phyloP scores from a whole-genome alignment of 1,140 invertebrate genomes.

The Papilio machaon region DNA sequence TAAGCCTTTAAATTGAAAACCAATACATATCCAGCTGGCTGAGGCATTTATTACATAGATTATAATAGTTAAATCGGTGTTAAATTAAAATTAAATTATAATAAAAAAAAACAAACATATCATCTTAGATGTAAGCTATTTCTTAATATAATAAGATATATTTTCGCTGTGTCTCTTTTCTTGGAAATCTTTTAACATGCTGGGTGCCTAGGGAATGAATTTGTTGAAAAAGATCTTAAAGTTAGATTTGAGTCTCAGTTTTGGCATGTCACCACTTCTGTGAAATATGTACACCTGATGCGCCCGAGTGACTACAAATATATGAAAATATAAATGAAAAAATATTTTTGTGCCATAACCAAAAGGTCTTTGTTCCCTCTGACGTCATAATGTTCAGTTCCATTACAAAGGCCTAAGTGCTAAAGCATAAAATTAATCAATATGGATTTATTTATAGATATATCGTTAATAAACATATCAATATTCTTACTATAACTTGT shows the following conservation, averaged over 20 bases:
- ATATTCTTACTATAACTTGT: slow-evolving; percentile 52
- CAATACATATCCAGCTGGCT: slow-evolving; percentile 78
- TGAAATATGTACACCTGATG: slow-evolving; percentile 33
- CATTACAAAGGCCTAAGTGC: slow-evolving; percentile 57
- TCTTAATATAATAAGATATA: slow-evolving; percentile 49
- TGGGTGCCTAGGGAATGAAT: slow-evolving; percentile 68
- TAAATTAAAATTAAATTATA: slow-evolving; percentile 61
- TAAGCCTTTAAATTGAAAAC: slow-evolving; percentile 73
- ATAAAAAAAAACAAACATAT: slow-evolving; percentile 56
- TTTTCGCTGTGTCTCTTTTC: slow-evolving; percentile 50
- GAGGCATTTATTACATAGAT: slow-evolving; percentile 71
- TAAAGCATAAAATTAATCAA: slow-evolving; percentile 4
- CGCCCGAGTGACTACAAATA: slow-evolving; percentile 47
- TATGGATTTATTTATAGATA: slow-evolving; percentile 45
- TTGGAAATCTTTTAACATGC: slow-evolving; percentile 45
- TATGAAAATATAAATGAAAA: slow-evolving; percentile 42
- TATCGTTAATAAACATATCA: slow-evolving; percentile 53
- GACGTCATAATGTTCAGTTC: not conserved
- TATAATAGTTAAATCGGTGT: slow-evolving; percentile 62
- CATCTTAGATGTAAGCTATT: slow-evolving; percentile 51
- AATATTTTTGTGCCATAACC: slow-evolving; percentile 66
- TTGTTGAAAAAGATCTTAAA: slow-evolving; percentile 49
- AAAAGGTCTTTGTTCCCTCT: slow-evolving; percentile 33
- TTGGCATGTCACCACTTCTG: slow-evolving; percentile 42
- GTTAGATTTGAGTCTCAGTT: slow-evolving; percentile 33